Conservation (phyloP, 2,797 vertebrate species). For the Paramormyrops hopkinsi region DNA sequence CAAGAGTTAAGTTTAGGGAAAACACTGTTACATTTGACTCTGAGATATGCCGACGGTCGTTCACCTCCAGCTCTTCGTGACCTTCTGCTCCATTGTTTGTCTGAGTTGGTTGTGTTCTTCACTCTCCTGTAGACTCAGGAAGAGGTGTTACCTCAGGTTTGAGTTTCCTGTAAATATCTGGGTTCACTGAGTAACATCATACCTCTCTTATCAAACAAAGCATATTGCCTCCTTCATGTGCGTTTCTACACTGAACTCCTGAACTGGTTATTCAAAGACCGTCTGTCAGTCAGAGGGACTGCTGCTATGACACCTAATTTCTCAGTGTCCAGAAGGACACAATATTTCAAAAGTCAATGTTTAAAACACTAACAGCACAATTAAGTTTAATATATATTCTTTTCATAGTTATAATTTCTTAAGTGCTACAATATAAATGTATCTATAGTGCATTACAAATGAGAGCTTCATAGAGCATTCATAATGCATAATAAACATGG, state of each 20-base stretch:
- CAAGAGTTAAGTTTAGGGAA: constrained; percentile 13
- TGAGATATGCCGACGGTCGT: constrained; percentile 6
- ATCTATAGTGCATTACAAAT: background rate
- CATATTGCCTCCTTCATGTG: background rate
- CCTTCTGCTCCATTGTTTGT: constrained; percentile 20
- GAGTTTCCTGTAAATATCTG: constrained; percentile 21
- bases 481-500: background rate
- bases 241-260: constrained; percentile 10
- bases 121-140: constrained; percentile 18
- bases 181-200: constrained; percentile 2
- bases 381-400: background rate
- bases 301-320: background rate
- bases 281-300: background rate
- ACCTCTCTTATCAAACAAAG: background rate
- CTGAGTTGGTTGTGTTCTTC: constrained; percentile 13
- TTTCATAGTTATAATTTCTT: background rate
- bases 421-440: background rate
- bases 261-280: background rate
- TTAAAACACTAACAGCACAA: background rate
- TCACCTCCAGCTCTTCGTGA: constrained; percentile 13
- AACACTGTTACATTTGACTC: constrained; percentile 4
- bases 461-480: background rate
- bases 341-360: background rate
- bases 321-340: background rate
- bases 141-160: constrained; percentile 25